Percentiles rank a stretch among this genome's conserved stretches.
Conservation (phyloP, 2,888 invertebrate species). For the Cosmia trapezina region DNA sequence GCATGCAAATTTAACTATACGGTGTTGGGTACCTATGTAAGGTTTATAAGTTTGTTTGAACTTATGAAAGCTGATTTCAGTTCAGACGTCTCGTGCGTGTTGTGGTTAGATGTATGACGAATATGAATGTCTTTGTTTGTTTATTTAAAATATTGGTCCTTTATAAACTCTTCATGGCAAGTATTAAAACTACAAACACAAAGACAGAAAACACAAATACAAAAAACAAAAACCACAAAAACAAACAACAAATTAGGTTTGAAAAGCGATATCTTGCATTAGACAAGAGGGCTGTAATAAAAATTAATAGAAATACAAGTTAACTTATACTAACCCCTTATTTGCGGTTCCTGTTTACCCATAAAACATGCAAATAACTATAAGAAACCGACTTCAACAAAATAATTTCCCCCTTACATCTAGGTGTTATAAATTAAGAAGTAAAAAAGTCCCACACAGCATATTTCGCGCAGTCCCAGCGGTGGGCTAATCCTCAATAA, state of each 20-base stretch:
- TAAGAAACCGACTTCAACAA: constrained; percentile 27
- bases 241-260: neutral
- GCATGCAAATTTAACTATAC: no score
- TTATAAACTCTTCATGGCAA: neutral
- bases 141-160: no score
- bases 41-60: no score
- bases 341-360: neutral
- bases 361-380: constrained; percentile 47
- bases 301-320: neutral
- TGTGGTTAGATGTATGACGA: neutral
- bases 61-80: no score
- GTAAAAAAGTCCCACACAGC: constrained; percentile 62
- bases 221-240: no score
- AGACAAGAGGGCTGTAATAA: neutral
- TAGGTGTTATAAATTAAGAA: constrained; percentile 69
- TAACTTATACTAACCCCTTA: neutral
- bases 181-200: no score
- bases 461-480: constrained; percentile 63
- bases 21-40: no score
- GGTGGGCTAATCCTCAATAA: constrained; percentile 81
- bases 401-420: constrained; percentile 33
- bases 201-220: no score
- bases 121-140: neutral
- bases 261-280: no score
- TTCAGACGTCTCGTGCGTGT: no score